Conservation (phyloP, 37 sponge, comb jelly and placozoan genomes). For the Diacarnus erythraeanus region DNA sequence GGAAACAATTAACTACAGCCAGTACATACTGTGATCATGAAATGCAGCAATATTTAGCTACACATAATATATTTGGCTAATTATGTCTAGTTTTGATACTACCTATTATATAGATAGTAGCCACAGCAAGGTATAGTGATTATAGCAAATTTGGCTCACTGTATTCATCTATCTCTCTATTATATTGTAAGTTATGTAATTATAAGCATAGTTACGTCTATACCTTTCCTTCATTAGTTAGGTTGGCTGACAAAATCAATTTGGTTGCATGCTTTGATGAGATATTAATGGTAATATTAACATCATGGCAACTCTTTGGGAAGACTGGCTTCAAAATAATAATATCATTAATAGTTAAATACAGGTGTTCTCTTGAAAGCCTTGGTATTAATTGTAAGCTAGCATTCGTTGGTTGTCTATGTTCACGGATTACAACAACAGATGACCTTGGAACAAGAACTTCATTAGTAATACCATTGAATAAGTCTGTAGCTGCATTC, state of each 20-base stretch:
- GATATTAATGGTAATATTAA: neutral
- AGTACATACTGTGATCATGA: too few species aligned
- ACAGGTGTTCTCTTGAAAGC: neutral
- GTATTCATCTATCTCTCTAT: too few species aligned
- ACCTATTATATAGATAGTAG: too few species aligned
- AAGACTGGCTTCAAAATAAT: neutral
- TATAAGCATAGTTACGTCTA: too few species aligned
- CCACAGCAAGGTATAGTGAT: too few species aligned
- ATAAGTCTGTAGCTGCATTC: neutral
- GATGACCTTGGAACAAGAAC: neutral
- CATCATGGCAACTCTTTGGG: neutral
- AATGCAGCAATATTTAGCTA: too few species aligned
- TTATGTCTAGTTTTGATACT: too few species aligned
- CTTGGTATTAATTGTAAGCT: neutral
- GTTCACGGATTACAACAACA: neutral
- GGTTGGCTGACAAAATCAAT: neutral
- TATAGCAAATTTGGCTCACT: too few species aligned
- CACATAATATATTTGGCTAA: too few species aligned
- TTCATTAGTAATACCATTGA: neutral
- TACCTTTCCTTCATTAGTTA: constrained; percentile 3
- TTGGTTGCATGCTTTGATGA: neutral
- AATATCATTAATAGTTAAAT: neutral
- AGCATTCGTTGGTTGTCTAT: neutral
- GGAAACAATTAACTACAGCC: too few species aligned
- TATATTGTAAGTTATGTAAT: too few species aligned